Percentiles rank a stretch among this genome's conserved stretches.
phyloP scores from a whole-genome alignment of 2,888 invertebrate species.

The Oscheius sp. region DNA sequence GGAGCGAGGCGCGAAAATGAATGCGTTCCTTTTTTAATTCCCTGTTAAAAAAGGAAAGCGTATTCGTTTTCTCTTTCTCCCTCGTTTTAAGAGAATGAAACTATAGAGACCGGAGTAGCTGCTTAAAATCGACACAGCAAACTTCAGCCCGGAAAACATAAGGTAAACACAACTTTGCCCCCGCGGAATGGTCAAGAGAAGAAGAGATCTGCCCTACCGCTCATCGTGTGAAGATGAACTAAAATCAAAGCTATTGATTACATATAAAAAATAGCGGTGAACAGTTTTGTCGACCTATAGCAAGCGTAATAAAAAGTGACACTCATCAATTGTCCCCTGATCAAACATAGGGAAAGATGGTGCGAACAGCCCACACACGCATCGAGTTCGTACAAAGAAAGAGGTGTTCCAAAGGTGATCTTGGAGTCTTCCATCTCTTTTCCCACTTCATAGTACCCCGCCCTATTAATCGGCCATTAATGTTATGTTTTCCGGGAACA shows the following conservation, averaged over 20 bases:
- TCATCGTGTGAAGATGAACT: neutral
- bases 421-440: neutral
- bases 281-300: conserved; percentile 27
- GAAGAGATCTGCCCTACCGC: neutral
- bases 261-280: neutral
- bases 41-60: neutral
- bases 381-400: conserved; percentile 28
- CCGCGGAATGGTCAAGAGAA: conserved; percentile 1
- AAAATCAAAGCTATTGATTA: conserved; percentile 1
- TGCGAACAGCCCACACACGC: conserved; percentile 37
- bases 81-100: neutral
- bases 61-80: neutral
- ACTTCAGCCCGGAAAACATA: conserved; percentile 13
- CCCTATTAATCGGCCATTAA: conserved; percentile 12
- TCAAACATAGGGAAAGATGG: conserved; percentile 35
- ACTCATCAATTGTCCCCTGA: conserved; percentile 38
- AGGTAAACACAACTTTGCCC: conserved; percentile 10
- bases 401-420: neutral
- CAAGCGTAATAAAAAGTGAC: conserved; percentile 36
- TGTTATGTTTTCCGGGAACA: neutral
- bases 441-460: conserved; percentile 4
- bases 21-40: conserved; percentile 4
- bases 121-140: neutral
- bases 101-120: too few relatives aligned
- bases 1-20: conserved; percentile 24